Conservation (phyloP, 2,888 invertebrate species). For the Machimus rusticus region DNA sequence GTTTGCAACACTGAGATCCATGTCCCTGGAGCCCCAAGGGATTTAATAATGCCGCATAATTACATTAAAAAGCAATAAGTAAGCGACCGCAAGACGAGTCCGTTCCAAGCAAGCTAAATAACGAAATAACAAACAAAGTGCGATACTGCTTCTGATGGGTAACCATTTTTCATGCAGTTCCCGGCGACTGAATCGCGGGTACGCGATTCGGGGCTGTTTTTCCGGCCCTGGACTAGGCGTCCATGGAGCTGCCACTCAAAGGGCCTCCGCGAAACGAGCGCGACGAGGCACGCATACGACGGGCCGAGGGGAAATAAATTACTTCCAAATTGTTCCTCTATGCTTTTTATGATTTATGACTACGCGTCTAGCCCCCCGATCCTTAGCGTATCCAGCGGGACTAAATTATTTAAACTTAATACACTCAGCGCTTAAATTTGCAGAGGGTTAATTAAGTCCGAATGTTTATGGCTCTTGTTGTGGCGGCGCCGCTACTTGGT, state of each 20-base stretch:
- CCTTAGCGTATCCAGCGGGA: conserved; percentile 43
- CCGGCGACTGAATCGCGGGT: conserved; percentile 2
- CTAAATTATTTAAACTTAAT: conserved; percentile 47
- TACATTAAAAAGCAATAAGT: conserved; percentile 46
- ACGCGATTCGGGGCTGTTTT: conserved; percentile 16
- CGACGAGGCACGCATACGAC: neutral
- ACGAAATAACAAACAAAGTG: conserved; percentile 42
- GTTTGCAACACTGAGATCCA: neutral
- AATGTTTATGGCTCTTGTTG: conserved; percentile 42
- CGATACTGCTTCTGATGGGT: conserved; percentile 45
- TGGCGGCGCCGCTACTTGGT: conserved; percentile 1
- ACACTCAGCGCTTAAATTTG: conserved; percentile 44
- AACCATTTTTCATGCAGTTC: conserved; percentile 47
- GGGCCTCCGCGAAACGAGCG: conserved; percentile 24
- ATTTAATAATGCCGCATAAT: conserved; percentile 46
- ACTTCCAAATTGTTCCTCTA: conserved; percentile 47
- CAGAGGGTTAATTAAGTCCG: conserved; percentile 45
- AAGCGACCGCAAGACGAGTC: conserved; percentile 21
- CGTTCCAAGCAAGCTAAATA: conserved; percentile 16
- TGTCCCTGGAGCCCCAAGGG: neutral
- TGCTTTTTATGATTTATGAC: conserved; percentile 48
- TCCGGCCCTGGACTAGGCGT: conserved; percentile 13
- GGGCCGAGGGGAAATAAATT: conserved; percentile 44
- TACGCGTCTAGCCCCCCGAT: conserved; percentile 43
- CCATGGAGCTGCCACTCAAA: conserved; percentile 42